Base-by-base conservation (phyloP, 1,140 invertebrate species). In the Eulimnadia texana region DNA sequence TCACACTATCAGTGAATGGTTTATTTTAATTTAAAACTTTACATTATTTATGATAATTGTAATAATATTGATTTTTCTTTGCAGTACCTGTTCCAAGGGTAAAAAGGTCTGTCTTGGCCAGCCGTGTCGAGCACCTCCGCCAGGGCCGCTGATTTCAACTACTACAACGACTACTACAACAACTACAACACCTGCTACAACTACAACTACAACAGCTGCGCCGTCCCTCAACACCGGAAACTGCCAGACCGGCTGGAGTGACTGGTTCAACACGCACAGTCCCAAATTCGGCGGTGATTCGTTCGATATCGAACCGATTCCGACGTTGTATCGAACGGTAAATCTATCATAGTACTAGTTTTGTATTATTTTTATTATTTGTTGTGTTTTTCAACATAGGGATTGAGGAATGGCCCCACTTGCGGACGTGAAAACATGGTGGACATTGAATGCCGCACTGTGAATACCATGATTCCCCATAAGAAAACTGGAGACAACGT, bases 391-490 rank as follows among this genome's bases (percentile, higher is more conserved):
- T 60, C 28, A 6, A 33, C 42, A 11, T 22, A 64, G 62, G 27
- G 50, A 28, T 20, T 50, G 20, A 24, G 50, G 42, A 50, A 24
- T n/a, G 29, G 56, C 42, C 52, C 50, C 42, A 67, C 33, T 6
- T 86, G 84, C 68, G 67, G 71, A 2, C 64, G 65, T 19, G 72
- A 80, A 0, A 73, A 80, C 63, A 88, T 91, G 77, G 74, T 72
- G 1, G 77, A 83, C 51, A 86, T 92, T 60, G 77, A 83, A 70
- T 92, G 89, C 66, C 77, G 87, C 27, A 83, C 83, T 0, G 77
- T 81, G 1, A 73, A 73, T 0, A 77, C 75, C 1, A 79, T 85
- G 58, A 73, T 78, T 50, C 72, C 76, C 2, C 73, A 80, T 1
- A 85, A 85, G 68, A 78, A 81, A 63, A 83, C 83, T 16, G 83